Base-by-base conservation (phyloP, 2,888 invertebrate genomes). In the Heliconius sara region DNA sequence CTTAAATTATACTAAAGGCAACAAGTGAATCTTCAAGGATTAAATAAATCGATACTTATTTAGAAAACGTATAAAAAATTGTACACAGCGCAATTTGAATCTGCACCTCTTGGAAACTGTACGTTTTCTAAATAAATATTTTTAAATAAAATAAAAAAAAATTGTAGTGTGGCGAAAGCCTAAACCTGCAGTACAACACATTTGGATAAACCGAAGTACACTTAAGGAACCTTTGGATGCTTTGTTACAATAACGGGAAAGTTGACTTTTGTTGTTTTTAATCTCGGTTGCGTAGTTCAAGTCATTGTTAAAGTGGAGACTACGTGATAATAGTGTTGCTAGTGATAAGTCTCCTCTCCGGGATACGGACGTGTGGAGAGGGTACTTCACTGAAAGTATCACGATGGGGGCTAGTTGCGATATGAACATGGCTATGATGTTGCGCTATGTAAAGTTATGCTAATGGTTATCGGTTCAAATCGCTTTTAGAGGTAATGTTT, bases 141-240 rank as follows among this genome's bases (percentile, higher is more conserved):
- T 27, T 2, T 27, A 27, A 27, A 27, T 27, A 27, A 27, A 27
- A 27, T 27, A 27, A 27, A 27, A 27, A 27, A 27, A 27, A 27
- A 2, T 2, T 27, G 27, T 27, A 68, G 74, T 79, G 47, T 75
- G 74, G 60, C 13, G 1, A 68, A 22, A 67, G 57, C 78, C 78
- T 79, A 68, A 79, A 30, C 63, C 19, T 27, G 43, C 19, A 68
- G 39, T 74, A 73, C 74, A 72, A 81, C 76, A 75, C 79, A 81
- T 81, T 81, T 81, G 75, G 74, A 80, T 80, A 76, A 83, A 83
- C 83, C 68, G 39, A 82, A 82, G 83, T 82, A 79, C 80, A 79
- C 83, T 80, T 83, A 79, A 67, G 82, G 80, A 79, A 81, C 79
- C 65, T 76, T 79, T 78, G 63, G 77, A 74, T 78, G 80, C 77